Evolutionary conservation across 2,797 vertebrate species (phyloP), one percentile per base, ranked within the genome.

Genomic region (Lateolabrax maculatus): DNA sequence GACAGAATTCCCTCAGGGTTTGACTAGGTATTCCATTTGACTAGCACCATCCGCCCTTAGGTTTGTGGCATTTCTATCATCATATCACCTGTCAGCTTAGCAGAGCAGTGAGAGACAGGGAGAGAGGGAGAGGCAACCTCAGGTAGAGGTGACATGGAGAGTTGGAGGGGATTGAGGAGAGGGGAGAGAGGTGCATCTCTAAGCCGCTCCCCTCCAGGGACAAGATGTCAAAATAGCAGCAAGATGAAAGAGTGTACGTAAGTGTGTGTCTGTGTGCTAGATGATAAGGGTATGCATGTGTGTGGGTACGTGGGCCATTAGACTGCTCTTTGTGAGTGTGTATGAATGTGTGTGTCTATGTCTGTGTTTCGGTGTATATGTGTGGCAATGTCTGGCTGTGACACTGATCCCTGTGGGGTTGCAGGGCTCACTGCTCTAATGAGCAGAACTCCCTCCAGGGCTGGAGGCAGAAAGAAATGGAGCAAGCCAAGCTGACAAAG

Each of bases 401-500:
- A 92, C 90, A 92, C 84, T 90, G 90, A 91, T 93, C 90, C 89
- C 89, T 88, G 88, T 85, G 82, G 88, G 90, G 80, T 81, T 89
- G 84, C 84, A 88, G 90, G 88, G 84, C 86, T 92, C 86, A 80
- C 84, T 82, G 89, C 93, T 91, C 90, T 93, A 94, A 94, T 91
- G 90, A 94, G 93, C 87, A 91, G 39, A 93, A 87, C 81, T 90
- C 84, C 79, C 91, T 90, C 77, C 70, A 87, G 83, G 89, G 83
- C 81, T 81, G 80, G 79, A 71, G 41, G 58, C 68, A 71, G 57
- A 70, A 81, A 70, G 78, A 86, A 80, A 82, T 53, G 77, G 77
- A 90, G 71, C 72, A 53, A 83, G 63, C 72, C 64, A 57, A 75
- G 64, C 83, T 79, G 71, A 85, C 69, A 89, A 85, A 89, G 77